These are phyloP conservation scores for Eclectus roratus DNA, from an alignment of 2,113 vertebrate species.

Conservation along the genomic window DNA sequence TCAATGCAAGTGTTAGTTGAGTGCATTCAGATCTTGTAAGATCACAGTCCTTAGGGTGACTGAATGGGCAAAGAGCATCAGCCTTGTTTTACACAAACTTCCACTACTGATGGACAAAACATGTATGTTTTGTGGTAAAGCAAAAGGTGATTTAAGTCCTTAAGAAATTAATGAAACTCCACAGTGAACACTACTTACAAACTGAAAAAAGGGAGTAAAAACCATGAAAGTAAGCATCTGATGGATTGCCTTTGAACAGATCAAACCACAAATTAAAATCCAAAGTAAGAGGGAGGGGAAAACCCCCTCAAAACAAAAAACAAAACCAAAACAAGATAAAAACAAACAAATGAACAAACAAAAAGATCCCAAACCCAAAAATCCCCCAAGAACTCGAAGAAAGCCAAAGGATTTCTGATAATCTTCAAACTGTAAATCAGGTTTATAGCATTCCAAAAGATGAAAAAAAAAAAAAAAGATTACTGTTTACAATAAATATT, in stretches of 20 bases:
- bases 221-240: slow-evolving; percentile 91
- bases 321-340: neutral
- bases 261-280: slow-evolving; percentile 83
- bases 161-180: slow-evolving; percentile 36
- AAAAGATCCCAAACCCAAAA: neutral
- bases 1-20: slow-evolving; percentile 35
- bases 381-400: slow-evolving; percentile 50
- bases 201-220: slow-evolving; percentile 95
- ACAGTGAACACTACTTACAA: slow-evolving; percentile 89
- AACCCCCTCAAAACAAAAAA: neutral
- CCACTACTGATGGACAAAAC: slow-evolving; percentile 12
- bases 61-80: slow-evolving; percentile 54
- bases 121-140: slow-evolving; percentile 10
- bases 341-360: neutral
- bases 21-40: slow-evolving; percentile 45
- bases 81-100: slow-evolving; percentile 30
- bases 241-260: slow-evolving; percentile 90
- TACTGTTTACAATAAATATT: neutral
- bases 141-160: slow-evolving; percentile 60
- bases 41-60: slow-evolving; percentile 34
- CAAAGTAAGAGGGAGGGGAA: slow-evolving; percentile 2
- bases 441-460: slow-evolving; percentile 25
- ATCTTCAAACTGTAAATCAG: slow-evolving; percentile 76
- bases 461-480: neutral
- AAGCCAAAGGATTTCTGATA: slow-evolving; percentile 72